Percentiles rank a stretch among this genome's conserved stretches.
Conservation (phyloP, 2,113 vertebrate species). For the Montifringilla adamsi region DNA sequence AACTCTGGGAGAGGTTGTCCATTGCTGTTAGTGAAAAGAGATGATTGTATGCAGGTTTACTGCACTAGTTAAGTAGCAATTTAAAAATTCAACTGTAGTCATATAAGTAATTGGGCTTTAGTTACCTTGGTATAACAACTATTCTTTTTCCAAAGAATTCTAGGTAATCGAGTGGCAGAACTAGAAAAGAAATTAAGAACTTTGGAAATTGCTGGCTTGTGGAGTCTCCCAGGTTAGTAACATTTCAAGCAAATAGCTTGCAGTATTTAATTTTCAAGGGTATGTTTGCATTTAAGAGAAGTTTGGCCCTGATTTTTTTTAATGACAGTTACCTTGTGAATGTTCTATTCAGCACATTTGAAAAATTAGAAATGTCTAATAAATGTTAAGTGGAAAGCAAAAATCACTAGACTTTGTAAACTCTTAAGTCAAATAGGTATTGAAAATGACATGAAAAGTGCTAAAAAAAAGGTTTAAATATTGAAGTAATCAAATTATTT, state of each 20-base stretch:
- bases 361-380: not conserved
- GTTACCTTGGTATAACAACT: not conserved
- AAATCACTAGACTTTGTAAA: not conserved
- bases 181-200: conserved; percentile 94
- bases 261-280: not conserved
- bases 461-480: not conserved
- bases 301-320: not conserved
- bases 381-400: not conserved
- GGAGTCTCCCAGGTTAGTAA: conserved; percentile 93
- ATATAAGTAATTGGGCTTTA: not conserved
- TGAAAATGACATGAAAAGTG: not conserved
- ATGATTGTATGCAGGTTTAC: not conserved
- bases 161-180: conserved; percentile 92
- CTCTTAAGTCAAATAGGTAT: not conserved
- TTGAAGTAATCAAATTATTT: not conserved
- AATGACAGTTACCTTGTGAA: not conserved
- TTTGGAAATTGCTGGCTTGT: conserved; percentile 92
- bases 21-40: not conserved
- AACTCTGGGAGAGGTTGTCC: not conserved
- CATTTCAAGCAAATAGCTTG: not conserved
- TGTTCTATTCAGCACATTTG: not conserved
- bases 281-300: not conserved
- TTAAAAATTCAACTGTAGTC: not conserved
- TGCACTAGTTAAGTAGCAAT: not conserved
- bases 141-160: conserved; percentile 77